phyloP scores from a whole-genome alignment of 2,797 vertebrate species.

The Meriones psammophilus region DNA sequence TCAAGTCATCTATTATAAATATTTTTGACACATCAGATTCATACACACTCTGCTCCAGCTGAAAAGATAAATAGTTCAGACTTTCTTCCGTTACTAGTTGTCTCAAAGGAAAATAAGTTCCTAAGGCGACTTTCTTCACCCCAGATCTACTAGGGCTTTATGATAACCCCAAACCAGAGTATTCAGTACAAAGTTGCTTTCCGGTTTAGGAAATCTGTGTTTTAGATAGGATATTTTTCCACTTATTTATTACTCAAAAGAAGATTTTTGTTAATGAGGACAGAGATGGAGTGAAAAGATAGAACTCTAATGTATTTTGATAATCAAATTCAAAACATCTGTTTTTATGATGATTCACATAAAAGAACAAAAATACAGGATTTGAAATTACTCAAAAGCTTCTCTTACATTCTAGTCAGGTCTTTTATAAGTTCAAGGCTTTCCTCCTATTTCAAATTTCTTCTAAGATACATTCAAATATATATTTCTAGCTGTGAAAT shows the following conservation, averaged over 20 bases:
- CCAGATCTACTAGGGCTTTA: neutral
- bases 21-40: constrained; percentile 77
- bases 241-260: neutral
- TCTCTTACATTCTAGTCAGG: neutral
- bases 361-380: neutral
- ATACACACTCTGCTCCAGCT: constrained; percentile 77
- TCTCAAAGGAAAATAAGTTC: constrained; percentile 66
- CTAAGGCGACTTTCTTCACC: constrained; percentile 68
- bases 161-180: neutral
- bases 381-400: neutral
- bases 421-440: constrained; percentile 31
- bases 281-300: neutral
- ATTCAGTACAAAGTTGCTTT: constrained; percentile 40
- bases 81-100: constrained; percentile 62
- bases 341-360: constrained; percentile 47
- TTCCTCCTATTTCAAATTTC: constrained; percentile 56
- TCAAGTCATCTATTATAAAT: constrained; percentile 82
- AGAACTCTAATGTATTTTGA: neutral
- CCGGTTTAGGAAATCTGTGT: neutral
- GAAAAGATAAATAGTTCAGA: constrained; percentile 76
- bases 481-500: constrained; percentile 11
- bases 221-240: neutral
- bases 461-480: constrained; percentile 64
- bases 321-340: neutral
- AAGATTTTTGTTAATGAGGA: neutral